Percentiles rank a stretch among this genome's conserved stretches.
These are phyloP conservation scores for Scaptomyza tumidula DNA, from an alignment of 2,888 invertebrate genomes.

Conservation along the genomic window DNA sequence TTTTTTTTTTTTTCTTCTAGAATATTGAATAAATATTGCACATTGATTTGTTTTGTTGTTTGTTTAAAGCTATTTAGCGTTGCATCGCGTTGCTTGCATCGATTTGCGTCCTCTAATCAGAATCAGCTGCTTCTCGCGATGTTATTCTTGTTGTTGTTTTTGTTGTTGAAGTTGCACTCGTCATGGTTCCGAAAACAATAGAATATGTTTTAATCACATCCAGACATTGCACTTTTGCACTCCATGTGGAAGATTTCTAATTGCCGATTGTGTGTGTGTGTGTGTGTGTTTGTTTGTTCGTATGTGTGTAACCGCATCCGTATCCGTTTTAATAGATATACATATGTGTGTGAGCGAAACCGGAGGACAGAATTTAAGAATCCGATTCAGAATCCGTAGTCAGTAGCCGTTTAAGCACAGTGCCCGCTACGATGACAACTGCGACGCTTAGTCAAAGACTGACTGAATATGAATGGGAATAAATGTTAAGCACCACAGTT, in stretches of 20 bases:
- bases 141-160: conserved; percentile 12
- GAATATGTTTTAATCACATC: conserved; percentile 63
- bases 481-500: conserved; percentile 48
- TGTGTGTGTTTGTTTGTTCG: background rate
- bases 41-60: conserved; percentile 59
- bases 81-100: conserved; percentile 34
- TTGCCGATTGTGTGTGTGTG: conserved; percentile 31
- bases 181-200: conserved; percentile 63
- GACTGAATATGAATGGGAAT: conserved; percentile 64
- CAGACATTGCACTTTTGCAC: conserved; percentile 75
- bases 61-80: conserved; percentile 59
- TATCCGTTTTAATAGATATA: conserved; percentile 57
- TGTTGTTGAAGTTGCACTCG: conserved; percentile 34
- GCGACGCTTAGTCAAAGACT: conserved; percentile 76
- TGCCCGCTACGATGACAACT: conserved; percentile 58
- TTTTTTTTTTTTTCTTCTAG: conserved; percentile 23
- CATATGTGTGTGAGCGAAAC: conserved; percentile 14
- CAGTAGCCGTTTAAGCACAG: conserved; percentile 45
- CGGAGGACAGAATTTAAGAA: conserved; percentile 37
- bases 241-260: conserved; percentile 41
- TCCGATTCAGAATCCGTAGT: conserved; percentile 21
- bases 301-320: conserved; percentile 54
- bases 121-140: conserved; percentile 46
- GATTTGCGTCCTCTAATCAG: conserved; percentile 44
- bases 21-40: conserved; percentile 68